These are phyloP conservation scores for Diorhabda elongata DNA, from an alignment of 1,140 invertebrate species.

Conservation along the genomic window DNA sequence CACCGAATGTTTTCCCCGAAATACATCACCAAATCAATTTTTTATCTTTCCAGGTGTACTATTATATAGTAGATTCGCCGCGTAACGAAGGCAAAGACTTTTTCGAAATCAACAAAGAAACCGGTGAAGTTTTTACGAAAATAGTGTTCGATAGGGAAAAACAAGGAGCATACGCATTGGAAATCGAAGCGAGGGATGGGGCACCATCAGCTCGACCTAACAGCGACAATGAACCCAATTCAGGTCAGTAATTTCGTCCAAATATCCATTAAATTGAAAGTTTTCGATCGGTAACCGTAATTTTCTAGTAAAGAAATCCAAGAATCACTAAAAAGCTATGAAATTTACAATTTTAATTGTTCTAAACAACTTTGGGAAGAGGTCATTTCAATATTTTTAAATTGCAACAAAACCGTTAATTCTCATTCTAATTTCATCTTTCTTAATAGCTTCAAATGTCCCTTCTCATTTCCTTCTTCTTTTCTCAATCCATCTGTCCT, in stretches of 20 bases:
- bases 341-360: too few species aligned
- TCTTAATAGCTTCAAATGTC: too few species aligned
- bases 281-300: neutral
- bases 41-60: conserved; percentile 65
- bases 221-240: conserved; percentile 84
- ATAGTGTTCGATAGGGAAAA: conserved; percentile 91
- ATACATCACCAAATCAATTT: too few species aligned
- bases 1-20: too few species aligned
- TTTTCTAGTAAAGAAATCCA: too few species aligned
- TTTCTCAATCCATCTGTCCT: too few species aligned
- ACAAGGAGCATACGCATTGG: conserved; percentile 89
- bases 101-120: conserved; percentile 91
- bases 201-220: conserved; percentile 88
- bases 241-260: conserved; percentile 64
- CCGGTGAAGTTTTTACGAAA: conserved; percentile 91
- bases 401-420: too few species aligned
- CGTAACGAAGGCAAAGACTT: conserved; percentile 90
- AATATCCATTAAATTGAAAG: neutral
- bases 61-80: conserved; percentile 84
- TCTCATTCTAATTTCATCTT: too few species aligned
- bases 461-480: too few species aligned
- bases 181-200: conserved; percentile 89
- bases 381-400: too few species aligned
- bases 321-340: too few species aligned
- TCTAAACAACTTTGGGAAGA: too few species aligned